phyloP scores from a whole-genome alignment of 2,888 invertebrate species.

The Noctua comes region DNA sequence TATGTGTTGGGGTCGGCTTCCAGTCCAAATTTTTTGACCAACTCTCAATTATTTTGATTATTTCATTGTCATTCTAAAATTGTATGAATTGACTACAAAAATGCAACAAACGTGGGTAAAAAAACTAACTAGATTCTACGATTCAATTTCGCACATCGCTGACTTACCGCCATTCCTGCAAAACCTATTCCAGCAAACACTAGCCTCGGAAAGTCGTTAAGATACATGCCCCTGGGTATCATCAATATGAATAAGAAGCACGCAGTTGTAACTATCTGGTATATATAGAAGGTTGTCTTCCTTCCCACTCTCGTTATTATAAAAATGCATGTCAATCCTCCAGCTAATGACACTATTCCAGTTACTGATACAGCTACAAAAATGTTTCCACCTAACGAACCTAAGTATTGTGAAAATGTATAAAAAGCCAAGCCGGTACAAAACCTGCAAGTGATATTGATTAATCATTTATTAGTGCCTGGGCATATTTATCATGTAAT shows the following conservation, averaged over 20 bases:
- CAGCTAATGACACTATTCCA: constrained; percentile 89
- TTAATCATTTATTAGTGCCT: background rate
- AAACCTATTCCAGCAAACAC: constrained; percentile 91
- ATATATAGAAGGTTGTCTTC: constrained; percentile 85
- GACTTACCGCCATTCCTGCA: constrained; percentile 91
- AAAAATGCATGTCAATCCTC: constrained; percentile 88
- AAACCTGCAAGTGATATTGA: constrained; percentile 83
- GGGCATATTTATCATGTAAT: background rate
- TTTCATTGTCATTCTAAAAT: too few species aligned
- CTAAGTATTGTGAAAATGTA: constrained; percentile 91
- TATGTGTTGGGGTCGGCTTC: too few species aligned
- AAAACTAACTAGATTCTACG: constrained; percentile 18
- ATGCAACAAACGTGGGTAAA: too few species aligned
- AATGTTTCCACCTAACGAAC: constrained; percentile 88
- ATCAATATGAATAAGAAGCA: constrained; percentile 88
- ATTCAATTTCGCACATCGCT: constrained; percentile 60
- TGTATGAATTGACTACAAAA: background rate
- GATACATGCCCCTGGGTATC: constrained; percentile 83
- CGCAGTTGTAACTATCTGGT: constrained; percentile 85
- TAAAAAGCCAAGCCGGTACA: constrained; percentile 90
- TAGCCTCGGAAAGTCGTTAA: constrained; percentile 90
- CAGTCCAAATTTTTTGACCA: too few species aligned
- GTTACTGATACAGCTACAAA: constrained; percentile 89
- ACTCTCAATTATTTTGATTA: too few species aligned
- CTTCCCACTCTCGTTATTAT: constrained; percentile 88